phyloP scores from a whole-genome alignment of 2,888 invertebrate genomes.

The Mimachlamys varia region DNA sequence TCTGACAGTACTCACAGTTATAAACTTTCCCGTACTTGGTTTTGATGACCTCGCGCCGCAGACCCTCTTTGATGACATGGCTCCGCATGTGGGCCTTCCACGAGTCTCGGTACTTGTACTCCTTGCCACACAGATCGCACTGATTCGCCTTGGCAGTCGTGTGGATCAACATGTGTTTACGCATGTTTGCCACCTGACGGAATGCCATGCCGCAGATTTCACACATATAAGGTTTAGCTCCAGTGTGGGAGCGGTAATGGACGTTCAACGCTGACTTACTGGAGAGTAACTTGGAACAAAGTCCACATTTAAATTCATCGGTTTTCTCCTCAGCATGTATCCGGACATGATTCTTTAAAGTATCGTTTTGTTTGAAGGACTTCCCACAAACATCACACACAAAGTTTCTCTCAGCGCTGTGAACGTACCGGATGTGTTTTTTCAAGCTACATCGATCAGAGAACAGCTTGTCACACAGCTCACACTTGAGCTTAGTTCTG shows the following conservation, averaged over 20 bases:
- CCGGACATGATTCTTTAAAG: conserved; percentile 60
- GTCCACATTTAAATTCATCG: conserved; percentile 60
- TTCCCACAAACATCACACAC: conserved; percentile 67
- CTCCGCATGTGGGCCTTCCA: conserved; percentile 49
- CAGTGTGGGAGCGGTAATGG: conserved; percentile 46
- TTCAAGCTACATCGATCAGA: conserved; percentile 54
- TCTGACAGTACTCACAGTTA: conserved; percentile 45
- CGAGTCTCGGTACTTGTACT: conserved; percentile 47
- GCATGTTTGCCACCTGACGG: conserved; percentile 42
- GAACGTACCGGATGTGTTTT: conserved; percentile 61
- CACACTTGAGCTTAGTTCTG: conserved; percentile 46
- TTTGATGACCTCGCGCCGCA: conserved; percentile 15
- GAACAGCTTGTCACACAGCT: conserved; percentile 61
- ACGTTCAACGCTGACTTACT: conserved; percentile 40
- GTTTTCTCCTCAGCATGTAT: conserved; percentile 54
- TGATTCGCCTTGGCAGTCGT: conserved; percentile 26
- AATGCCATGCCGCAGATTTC: conserved; percentile 49
- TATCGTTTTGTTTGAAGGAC: conserved; percentile 63
- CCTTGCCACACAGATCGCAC: conserved; percentile 50
- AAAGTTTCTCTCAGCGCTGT: conserved; percentile 57
- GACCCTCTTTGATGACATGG: conserved; percentile 48
- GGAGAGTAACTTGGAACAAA: conserved; percentile 57
- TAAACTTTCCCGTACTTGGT: conserved; percentile 49
- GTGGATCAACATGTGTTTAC: conserved; percentile 50
- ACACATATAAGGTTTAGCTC: conserved; percentile 46